phyloP scores from a whole-genome alignment of 1,140 invertebrate genomes.

The Galendromus occidentalis region DNA sequence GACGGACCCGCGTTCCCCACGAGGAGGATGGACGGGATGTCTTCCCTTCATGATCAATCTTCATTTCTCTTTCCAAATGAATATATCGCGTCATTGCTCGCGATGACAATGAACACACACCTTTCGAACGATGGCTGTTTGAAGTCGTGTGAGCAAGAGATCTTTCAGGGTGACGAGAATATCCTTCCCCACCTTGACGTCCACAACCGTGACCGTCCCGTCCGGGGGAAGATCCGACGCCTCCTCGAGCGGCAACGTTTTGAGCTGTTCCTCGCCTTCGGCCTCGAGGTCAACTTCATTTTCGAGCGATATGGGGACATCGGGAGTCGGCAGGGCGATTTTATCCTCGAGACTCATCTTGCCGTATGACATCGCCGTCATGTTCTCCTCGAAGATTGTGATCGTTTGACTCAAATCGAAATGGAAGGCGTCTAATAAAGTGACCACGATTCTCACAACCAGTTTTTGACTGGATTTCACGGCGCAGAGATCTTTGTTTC shows the following conservation, averaged over 20 bases:
- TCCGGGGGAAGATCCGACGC: constrained; percentile 20
- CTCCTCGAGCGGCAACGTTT: constrained; percentile 22
- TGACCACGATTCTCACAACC: constrained; percentile 47
- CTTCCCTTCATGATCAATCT: neutral
- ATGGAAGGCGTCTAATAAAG: constrained; percentile 74
- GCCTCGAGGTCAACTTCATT: constrained; percentile 11
- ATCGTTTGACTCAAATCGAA: constrained; percentile 49
- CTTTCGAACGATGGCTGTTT: constrained; percentile 39
- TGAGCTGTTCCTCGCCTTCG: constrained; percentile 21
- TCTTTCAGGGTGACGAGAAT: constrained; percentile 44
- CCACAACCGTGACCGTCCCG: constrained; percentile 23
- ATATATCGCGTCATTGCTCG: neutral
- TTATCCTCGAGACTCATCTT: neutral
- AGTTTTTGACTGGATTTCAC: constrained; percentile 51
- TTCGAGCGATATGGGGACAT: neutral
- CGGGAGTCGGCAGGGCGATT: neutral
- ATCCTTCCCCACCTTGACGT: constrained; percentile 38
- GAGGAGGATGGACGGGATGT: no score
- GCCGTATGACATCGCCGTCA: constrained; percentile 20
- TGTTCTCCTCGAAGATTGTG: constrained; percentile 18
- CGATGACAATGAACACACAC: constrained; percentile 16
- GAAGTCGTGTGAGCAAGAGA: constrained; percentile 40
- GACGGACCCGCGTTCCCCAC: no score
- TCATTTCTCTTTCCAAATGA: neutral
- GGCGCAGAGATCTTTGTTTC: constrained; percentile 28